Evolutionary conservation across 2,113 vertebrate species (phyloP).

Genomic region (Callipepla californica): DNA sequence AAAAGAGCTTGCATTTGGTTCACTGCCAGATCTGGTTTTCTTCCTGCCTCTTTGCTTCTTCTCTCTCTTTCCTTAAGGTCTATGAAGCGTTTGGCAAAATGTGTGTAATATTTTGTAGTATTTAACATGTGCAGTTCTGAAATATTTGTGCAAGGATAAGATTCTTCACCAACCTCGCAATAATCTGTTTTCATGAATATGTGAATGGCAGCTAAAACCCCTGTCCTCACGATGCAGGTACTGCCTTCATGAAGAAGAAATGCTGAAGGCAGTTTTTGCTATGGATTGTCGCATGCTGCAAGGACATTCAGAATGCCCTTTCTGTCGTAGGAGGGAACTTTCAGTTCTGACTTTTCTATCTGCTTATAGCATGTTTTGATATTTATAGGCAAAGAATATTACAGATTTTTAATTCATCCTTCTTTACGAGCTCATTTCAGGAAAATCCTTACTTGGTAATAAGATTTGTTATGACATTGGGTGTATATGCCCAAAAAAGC

Average conservation of each 20-base stretch:
- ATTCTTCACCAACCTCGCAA: not conserved
- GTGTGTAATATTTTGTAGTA: not conserved
- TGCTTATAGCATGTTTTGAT: not conserved
- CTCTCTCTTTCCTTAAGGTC: not conserved
- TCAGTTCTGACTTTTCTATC: not conserved
- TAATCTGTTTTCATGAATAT: not conserved
- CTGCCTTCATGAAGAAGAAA: not conserved
- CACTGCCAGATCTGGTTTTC: not conserved
- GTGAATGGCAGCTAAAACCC: not conserved
- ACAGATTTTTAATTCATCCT: not conserved
- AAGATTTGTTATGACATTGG: not conserved
- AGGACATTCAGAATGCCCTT: not conserved
- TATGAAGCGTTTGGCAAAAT: not conserved
- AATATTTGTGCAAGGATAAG: not conserved
- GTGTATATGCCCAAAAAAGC: not conserved
- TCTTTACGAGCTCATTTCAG: not conserved
- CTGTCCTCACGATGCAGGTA: not conserved
- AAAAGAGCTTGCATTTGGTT: not conserved
- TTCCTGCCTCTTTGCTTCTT: not conserved
- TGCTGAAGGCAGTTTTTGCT: not conserved
- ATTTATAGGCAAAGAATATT: not conserved
- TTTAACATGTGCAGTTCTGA: not conserved
- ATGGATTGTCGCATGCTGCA: not conserved
- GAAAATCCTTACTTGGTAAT: not conserved
- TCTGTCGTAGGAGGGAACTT: not conserved